These are phyloP conservation scores for Agelaius tricolor DNA, from an alignment of 2,113 vertebrate species.

Conservation along the genomic window DNA sequence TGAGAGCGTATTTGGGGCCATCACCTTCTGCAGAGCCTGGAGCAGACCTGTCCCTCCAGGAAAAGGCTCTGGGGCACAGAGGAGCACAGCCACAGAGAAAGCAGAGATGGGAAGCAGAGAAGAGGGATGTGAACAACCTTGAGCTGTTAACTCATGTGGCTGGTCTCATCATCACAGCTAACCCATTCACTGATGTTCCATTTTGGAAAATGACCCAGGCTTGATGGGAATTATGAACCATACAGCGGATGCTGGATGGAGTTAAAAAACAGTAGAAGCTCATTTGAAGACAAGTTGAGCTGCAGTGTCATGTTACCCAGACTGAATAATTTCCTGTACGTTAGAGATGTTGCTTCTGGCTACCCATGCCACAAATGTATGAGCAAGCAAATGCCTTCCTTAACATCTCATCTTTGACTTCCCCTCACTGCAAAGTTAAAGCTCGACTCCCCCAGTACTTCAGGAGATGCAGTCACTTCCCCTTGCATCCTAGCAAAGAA, in stretches of 20 bases:
- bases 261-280: not conserved
- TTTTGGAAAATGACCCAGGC: not conserved
- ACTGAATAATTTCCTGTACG: slow-evolving; percentile 48
- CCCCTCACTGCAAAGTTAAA: not conserved
- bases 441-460: not conserved
- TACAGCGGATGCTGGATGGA: not conserved
- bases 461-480: not conserved
- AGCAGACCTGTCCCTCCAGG: not conserved
- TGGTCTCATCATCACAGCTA: rapidly evolving
- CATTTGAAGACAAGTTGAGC: not conserved
- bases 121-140: not conserved
- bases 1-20: not conserved
- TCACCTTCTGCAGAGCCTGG: not conserved
- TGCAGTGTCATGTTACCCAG: slow-evolving; percentile 38
- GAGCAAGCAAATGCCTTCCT: slow-evolving; percentile 52
- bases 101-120: not conserved
- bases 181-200: not conserved
- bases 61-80: not conserved
- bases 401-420: slow-evolving; percentile 39
- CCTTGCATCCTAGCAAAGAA: not conserved
- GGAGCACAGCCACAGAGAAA: not conserved
- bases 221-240: not conserved
- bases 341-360: slow-evolving; percentile 49
- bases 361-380: slow-evolving; percentile 3
- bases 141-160: not conserved